phyloP scores from a whole-genome alignment of 2,797 vertebrate species.

The Etheostoma perlongum region DNA sequence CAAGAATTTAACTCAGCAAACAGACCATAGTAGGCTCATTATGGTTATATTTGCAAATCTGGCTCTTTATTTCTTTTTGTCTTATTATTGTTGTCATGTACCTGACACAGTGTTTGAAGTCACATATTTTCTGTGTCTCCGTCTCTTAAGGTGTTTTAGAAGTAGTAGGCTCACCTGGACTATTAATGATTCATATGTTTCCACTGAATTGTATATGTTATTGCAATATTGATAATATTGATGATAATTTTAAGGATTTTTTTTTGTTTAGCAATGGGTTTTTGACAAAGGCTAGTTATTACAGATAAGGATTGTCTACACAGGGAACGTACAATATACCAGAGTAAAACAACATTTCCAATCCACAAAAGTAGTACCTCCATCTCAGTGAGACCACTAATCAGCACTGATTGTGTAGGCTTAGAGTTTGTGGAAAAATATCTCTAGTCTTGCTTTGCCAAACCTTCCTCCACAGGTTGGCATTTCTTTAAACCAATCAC shows the following conservation, averaged over 20 bases:
- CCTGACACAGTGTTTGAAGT: not conserved
- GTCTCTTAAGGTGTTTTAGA: not conserved
- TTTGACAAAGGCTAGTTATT: not conserved
- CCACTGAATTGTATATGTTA: constrained; percentile 8
- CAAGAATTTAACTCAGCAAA: not conserved
- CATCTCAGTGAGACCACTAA: not conserved
- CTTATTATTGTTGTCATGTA: not conserved
- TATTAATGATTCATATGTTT: constrained; percentile 20
- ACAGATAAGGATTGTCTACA: not conserved
- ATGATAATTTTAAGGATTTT: not conserved
- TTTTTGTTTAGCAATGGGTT: not conserved
- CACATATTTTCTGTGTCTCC: not conserved
- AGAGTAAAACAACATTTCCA: not conserved
- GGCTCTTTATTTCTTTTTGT: not conserved
- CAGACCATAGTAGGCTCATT: not conserved
- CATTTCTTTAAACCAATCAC: too few species aligned
- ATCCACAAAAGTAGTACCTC: not conserved
- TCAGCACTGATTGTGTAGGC: constrained; percentile 4
- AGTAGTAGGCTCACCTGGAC: not conserved
- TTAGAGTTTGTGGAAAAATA: not conserved
- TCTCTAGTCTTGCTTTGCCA: too few species aligned
- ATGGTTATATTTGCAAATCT: not conserved
- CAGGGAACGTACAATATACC: not conserved
- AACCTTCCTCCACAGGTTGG: too few species aligned
- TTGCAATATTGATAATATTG: constrained; percentile 15